Conservation (phyloP, 2,113 vertebrate genomes). For the Phalacrocorax aristotelis region DNA sequence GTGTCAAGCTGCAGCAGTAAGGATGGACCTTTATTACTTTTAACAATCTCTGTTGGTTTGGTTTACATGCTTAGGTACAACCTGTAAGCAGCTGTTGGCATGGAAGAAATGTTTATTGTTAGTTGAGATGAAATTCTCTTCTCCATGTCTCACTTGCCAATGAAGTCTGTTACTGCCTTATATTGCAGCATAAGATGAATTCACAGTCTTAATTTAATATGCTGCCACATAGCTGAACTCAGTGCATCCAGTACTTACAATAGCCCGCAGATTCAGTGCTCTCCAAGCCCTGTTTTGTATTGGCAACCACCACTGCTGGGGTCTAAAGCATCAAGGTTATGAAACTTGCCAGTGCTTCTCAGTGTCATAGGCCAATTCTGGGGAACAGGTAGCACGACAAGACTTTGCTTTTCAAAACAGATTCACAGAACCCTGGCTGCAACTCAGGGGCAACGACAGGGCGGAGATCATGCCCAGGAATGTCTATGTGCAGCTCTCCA, state of each 20-base stretch:
- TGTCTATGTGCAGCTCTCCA: not conserved
- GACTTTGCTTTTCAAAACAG: not conserved
- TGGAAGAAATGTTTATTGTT: not conserved
- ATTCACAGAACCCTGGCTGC: not conserved
- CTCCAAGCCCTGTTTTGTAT: not conserved
- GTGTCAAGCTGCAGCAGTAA: not conserved
- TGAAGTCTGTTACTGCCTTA: not conserved
- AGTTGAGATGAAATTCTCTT: not conserved
- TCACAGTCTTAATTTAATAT: not conserved
- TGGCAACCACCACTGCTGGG: not conserved
- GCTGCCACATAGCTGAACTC: slow-evolving; percentile 28
- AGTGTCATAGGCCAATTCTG: not conserved
- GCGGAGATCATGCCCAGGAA: not conserved
- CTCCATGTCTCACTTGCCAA: not conserved
- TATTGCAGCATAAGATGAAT: slow-evolving; percentile 27
- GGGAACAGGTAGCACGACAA: not conserved
- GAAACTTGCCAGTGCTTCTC: not conserved
- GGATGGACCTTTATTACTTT: not conserved
- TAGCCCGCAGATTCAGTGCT: not conserved
- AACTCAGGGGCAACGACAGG: not conserved
- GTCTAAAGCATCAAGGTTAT: not conserved
- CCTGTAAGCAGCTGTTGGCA: not conserved
- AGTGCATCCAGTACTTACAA: not conserved
- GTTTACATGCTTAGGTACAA: not conserved
- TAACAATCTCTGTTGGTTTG: not conserved